These are phyloP conservation scores for Mastomys natalensis DNA, from an alignment of 2,113 vertebrate genomes.

Conservation along the genomic window DNA sequence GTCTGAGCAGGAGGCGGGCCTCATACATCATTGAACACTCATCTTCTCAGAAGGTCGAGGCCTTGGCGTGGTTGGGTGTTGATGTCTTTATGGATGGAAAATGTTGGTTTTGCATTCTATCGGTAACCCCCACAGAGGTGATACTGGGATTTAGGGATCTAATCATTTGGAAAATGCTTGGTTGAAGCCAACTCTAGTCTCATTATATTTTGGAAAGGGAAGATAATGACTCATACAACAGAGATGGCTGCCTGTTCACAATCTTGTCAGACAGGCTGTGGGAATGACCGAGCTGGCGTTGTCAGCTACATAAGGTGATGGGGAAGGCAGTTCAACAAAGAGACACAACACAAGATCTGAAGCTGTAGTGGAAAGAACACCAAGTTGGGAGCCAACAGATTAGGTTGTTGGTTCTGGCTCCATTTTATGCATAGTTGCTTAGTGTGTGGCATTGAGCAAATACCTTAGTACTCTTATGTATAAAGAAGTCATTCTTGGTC, in stretches of 20 bases:
- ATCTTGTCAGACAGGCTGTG: slow-evolving; percentile 6
- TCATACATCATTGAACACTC: slow-evolving; percentile 79
- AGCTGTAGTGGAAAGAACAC: slow-evolving; percentile 6
- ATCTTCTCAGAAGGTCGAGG: slow-evolving; percentile 76
- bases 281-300: not conserved
- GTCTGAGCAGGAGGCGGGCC: slow-evolving; percentile 62
- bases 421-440: not conserved
- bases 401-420: not conserved
- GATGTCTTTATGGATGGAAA: slow-evolving; percentile 84
- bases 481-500: not conserved
- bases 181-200: slow-evolving; percentile 67
- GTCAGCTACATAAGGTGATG: not conserved
- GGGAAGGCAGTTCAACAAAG: slow-evolving; percentile 4
- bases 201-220: slow-evolving; percentile 71
- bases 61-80: slow-evolving; percentile 80
- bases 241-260: slow-evolving; percentile 8
- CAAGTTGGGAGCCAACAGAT: not conserved
- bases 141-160: slow-evolving; percentile 81
- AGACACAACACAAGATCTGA: not conserved
- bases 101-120: slow-evolving; percentile 76
- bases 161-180: slow-evolving; percentile 68
- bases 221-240: slow-evolving; percentile 61
- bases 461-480: not conserved
- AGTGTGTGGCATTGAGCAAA: not conserved
- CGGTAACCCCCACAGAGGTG: slow-evolving; percentile 76